Conservation (phyloP, 2,113 vertebrate genomes). For the Pelecanus crispus region DNA sequence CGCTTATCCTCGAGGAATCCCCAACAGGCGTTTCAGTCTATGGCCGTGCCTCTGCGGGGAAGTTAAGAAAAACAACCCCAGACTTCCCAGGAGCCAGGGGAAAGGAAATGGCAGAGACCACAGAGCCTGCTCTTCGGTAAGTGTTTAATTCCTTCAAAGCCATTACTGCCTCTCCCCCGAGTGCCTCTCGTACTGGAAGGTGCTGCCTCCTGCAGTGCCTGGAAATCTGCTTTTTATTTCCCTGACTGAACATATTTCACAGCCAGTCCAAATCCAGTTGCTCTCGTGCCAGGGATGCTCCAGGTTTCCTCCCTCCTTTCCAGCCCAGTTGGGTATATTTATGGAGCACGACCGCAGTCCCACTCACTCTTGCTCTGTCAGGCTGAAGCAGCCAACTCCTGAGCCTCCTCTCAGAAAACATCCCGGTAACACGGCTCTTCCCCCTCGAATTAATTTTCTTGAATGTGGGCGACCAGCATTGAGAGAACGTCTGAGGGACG, state of each 20-base stretch:
- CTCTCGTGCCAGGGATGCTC: not conserved
- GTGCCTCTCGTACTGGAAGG: not conserved
- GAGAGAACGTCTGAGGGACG: not conserved
- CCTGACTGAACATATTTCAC: not conserved
- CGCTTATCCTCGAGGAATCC: not conserved
- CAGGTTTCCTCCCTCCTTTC: not conserved
- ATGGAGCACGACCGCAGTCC: not conserved
- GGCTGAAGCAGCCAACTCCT: not conserved
- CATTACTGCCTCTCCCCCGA: not conserved
- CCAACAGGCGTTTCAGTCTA: not conserved
- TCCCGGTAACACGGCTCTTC: not conserved
- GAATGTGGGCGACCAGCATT: not conserved
- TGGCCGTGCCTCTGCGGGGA: not conserved
- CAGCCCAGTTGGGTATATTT: not conserved
- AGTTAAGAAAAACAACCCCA: not conserved
- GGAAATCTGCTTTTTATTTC: not conserved
- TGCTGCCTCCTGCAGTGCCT: conserved; percentile 14
- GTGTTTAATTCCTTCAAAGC: not conserved
- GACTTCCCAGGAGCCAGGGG: not conserved
- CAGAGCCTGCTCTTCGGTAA: not conserved
- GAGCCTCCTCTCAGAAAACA: not conserved
- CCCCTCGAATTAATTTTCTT: not conserved
- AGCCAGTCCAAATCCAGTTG: not conserved
- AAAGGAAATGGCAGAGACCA: not conserved
- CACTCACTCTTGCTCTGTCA: not conserved